phyloP scores from a whole-genome alignment of 2,888 invertebrate species.

The Philereme transversata region DNA sequence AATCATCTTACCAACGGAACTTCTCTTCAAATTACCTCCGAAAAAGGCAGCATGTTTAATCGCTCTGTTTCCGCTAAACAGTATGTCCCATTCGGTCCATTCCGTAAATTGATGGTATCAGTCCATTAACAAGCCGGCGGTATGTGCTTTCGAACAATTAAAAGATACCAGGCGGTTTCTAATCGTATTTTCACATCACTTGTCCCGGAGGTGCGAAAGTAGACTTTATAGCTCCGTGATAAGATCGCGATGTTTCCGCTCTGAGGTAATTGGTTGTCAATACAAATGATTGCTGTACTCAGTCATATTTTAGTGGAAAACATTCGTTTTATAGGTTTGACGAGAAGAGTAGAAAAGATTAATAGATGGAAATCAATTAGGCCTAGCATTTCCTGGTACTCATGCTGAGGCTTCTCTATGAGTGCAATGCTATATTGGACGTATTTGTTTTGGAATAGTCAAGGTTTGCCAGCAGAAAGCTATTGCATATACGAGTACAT shows the following conservation, averaged over 20 bases:
- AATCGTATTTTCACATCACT: conserved; percentile 55
- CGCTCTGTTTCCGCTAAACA: conserved; percentile 27
- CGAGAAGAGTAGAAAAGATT: background rate
- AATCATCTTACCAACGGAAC: background rate
- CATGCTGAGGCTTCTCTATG: no score
- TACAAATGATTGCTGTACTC: conserved; percentile 20
- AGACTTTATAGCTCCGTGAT: conserved; percentile 28
- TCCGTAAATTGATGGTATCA: conserved; percentile 27
- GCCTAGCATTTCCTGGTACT: no score
- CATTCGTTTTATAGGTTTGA: conserved; percentile 9
- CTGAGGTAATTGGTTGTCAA: conserved; percentile 30
- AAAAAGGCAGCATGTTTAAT: conserved; percentile 16
- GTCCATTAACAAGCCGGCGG: conserved; percentile 37
- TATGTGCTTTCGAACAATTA: conserved; percentile 78
- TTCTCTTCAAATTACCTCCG: conserved; percentile 20
- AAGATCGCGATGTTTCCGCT: conserved; percentile 25
- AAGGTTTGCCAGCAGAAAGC: no score
- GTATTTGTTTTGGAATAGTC: no score
- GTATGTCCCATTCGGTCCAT: conserved; percentile 20
- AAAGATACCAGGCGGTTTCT: conserved; percentile 56
- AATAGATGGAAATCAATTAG: no score
- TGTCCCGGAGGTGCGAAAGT: conserved; percentile 33
- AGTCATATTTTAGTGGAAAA: conserved; percentile 18
- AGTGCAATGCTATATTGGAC: no score
- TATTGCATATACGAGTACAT: no score